A percentile compares a stretch with the other conserved stretches of the same genome.
Conservation (phyloP, 1,140 invertebrate genomes). For the Eueides isabella region DNA sequence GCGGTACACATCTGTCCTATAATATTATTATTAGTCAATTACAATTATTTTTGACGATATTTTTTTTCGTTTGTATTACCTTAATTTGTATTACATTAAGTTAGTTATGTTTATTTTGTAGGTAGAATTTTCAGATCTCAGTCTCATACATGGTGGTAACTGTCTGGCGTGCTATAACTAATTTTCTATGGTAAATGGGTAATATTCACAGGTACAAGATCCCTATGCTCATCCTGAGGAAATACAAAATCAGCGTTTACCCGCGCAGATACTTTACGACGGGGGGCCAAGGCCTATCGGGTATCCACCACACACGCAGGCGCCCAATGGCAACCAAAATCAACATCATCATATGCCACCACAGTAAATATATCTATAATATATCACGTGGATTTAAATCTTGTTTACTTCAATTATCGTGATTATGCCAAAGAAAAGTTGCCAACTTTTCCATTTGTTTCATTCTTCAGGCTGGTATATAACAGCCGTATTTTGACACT, state of each 20-base stretch:
- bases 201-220: constrained; percentile 47
- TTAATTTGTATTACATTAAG: not conserved
- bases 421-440: constrained; percentile 12
- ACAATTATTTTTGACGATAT: not conserved
- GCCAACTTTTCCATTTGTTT: constrained; percentile 2
- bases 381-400: not conserved
- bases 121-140: not conserved
- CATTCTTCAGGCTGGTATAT: not conserved
- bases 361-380: constrained; percentile 23
- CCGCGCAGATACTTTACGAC: constrained; percentile 57
- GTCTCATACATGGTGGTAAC: not conserved
- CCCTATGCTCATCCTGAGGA: constrained; percentile 51
- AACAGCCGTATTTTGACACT: not conserved
- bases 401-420: not conserved
- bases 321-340: constrained; percentile 15
- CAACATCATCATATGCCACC: constrained; percentile 36
- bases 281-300: constrained; percentile 28
- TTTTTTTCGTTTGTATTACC: not conserved
- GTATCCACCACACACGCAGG: constrained; percentile 40
- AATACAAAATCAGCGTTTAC: constrained; percentile 45
- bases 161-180: not conserved
- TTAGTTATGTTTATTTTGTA: not conserved
- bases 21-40: too few species aligned
- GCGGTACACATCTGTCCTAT: too few species aligned
- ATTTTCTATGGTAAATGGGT: not conserved